Evolutionary conservation across 2,797 vertebrate genomes (phyloP), one percentile per base, ranked within the genome.

Genomic region (Enteromius paludinosus): DNA sequence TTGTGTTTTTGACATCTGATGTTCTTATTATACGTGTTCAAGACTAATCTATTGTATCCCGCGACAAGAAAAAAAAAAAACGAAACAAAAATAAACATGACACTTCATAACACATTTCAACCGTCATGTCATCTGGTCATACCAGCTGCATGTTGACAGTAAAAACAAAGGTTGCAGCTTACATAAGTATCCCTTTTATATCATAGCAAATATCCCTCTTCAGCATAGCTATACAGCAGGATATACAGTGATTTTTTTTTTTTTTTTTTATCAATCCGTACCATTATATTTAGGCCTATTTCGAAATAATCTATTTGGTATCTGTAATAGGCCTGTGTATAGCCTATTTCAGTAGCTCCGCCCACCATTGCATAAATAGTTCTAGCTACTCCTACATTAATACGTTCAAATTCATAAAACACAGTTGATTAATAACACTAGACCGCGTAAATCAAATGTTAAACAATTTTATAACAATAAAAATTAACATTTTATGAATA

Each of bases 61-160:
- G 30, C 33, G 3, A 35, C 8, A 28, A 69, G 4, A 6, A 15
- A 30, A 28, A 15, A 30, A 28, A 15, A 0, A 8, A 59, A 72
- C 17, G 0, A n/a, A 10, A 23, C 0, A 14, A 45, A 45, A 45
- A 45, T 45, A 49, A 12, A 59, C n/a, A 56, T 28, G 41, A 77
- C 10, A 47, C 38, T 45, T 9, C 12, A 28, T 52, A 43, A 64
- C 18, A 64, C 61, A 62, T 35, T 62, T 35, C 23, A 62, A 70
- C 20, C 15, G 35, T 11, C 49, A 35, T 35, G 66, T 52, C 11
- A 14, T 25, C 81, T 76, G 41, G 74, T 75, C 38, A 75, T 70
- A 47, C 78, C 30, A 47, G 70, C 35, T 45, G 28, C 1, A 52
- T 84, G 83, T 81, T 86, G 68, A 77, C 72, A 84, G 15, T 80